Base-by-base conservation (phyloP, 1,140 invertebrate species). In the Solenopsis fugax region DNA sequence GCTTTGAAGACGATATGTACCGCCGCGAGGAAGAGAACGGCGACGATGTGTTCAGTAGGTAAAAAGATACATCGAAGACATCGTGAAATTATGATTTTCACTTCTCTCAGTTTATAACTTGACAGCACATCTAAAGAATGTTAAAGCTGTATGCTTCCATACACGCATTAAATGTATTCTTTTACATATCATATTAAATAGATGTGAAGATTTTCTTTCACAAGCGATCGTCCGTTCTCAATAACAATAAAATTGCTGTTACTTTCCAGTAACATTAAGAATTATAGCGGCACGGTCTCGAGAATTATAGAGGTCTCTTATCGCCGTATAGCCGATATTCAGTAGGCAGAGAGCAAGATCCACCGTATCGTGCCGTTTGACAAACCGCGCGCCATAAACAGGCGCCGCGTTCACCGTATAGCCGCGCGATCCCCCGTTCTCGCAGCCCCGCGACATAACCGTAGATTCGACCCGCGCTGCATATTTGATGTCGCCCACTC, bases 401-500 rank as follows among this genome's bases (percentile, higher is more conserved):
- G 88, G 64, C 72, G 71, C 65, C 69, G 67, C 76, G 82, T 58
- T 82, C 90, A 80, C 56, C 24, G 85, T 71, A 84, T 67, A 18
- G 37, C 16, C 54, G 62, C 69, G 80, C 52, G 16, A 13, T 13
- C 29, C 18, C 64, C 7, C 62, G 76, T 60, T 50, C 87, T 85
- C 78, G 58, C 75, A 34, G 24, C 80, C 88, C 89, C 88, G 91
- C 90, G 90, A 92, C 92, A 95, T 95, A 95, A 95, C 94, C 95
- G 93, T 95, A 95, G 93, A 95, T 95, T 94, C 94, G 93, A 92
- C 92, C 80, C 91, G 89, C 86, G 91, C 82, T 95, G 94, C 94
- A 95, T 95, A 95, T 95, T 95, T 95, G 91, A 95, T 95, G 91
- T 92, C 90, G 92, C 93, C 92, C 94, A 93, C 86, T 91, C 93